These are phyloP conservation scores for Symphodus melops DNA, from an alignment of 2,113 vertebrate genomes.

Conservation along the genomic window DNA sequence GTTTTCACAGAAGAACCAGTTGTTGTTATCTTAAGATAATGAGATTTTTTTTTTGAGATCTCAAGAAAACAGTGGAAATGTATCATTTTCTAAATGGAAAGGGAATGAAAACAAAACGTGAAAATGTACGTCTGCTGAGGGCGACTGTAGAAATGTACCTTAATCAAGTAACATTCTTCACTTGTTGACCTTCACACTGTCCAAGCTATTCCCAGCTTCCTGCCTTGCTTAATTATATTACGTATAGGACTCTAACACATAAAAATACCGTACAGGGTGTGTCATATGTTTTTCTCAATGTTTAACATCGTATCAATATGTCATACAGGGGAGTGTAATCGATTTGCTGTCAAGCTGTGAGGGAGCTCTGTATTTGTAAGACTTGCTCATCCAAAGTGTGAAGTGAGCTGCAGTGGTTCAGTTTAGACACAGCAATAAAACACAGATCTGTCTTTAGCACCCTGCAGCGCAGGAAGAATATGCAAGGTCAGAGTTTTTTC, in stretches of 20 bases:
- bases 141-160: no score
- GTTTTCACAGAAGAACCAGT: no score
- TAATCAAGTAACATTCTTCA: no score
- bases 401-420: neutral
- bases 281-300: neutral
- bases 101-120: no score
- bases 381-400: neutral
- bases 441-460: neutral
- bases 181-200: no score
- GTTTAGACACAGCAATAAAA: neutral
- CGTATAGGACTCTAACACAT: neutral
- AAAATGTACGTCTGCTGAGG: no score
- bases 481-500: conserved; percentile 23
- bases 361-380: neutral
- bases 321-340: neutral
- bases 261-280: neutral
- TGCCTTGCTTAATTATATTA: no score
- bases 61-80: no score
- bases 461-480: conserved; percentile 4
- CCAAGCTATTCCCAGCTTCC: no score
- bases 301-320: neutral
- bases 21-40: no score
- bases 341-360: conserved; percentile 23
- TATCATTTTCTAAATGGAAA: no score
- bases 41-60: no score